Evolutionary conservation across 2,797 vertebrate species (phyloP).

Genomic region (Manis javanica): DNA sequence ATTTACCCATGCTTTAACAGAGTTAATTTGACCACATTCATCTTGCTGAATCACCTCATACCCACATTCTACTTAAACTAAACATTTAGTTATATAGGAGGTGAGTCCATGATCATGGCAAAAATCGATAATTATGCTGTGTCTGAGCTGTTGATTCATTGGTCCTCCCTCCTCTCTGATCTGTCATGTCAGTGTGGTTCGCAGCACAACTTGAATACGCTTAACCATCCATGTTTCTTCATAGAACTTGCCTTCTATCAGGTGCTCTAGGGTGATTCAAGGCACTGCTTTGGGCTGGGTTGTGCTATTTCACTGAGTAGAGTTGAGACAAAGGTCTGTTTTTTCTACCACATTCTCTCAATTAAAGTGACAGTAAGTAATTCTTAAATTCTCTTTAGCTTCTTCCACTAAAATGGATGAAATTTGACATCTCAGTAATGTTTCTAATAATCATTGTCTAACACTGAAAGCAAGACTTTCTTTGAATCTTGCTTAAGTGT

Average conservation of each 20-base stretch:
- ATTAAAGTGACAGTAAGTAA: neutral
- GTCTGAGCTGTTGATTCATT: neutral
- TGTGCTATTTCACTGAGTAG: neutral
- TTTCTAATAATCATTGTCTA: constrained; percentile 28
- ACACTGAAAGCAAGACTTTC: neutral
- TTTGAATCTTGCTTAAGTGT: neutral
- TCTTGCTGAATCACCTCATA: neutral
- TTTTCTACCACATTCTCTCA: neutral
- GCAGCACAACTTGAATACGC: neutral
- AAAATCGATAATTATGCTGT: neutral
- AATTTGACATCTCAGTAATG: neutral
- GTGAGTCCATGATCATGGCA: neutral
- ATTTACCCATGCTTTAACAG: neutral
- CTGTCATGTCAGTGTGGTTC: neutral
- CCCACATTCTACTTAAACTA: neutral
- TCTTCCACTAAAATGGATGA: neutral
- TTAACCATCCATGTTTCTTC: neutral
- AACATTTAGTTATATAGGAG: neutral
- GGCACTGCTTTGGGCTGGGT: neutral
- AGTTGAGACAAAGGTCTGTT: neutral
- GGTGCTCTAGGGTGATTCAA: neutral
- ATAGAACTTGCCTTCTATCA: neutral
- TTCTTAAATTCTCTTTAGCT: neutral
- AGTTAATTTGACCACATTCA: neutral
- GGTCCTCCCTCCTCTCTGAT: neutral